Percentiles rank a stretch among this genome's conserved stretches.
phyloP scores from a whole-genome alignment of 1,140 invertebrate species.

The Campoletis sonorensis region DNA sequence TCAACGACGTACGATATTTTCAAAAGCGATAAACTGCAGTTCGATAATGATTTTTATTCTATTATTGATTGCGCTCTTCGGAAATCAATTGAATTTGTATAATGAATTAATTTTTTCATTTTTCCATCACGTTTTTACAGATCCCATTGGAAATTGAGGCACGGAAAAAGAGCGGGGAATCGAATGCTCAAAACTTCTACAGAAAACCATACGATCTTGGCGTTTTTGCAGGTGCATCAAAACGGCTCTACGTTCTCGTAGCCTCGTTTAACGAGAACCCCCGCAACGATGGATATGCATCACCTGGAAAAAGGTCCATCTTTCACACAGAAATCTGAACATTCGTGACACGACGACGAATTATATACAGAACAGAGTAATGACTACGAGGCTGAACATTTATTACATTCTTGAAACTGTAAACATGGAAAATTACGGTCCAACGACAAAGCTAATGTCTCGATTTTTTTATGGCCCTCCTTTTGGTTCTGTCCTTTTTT shows the following conservation, averaged over 20 bases:
- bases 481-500: background rate
- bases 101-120: background rate
- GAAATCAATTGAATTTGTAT: background rate
- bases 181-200: background rate
- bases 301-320: background rate
- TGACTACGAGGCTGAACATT: background rate
- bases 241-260: background rate
- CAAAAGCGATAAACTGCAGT: no score
- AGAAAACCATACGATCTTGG: background rate
- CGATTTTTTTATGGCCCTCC: background rate
- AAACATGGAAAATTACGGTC: slow-evolving; percentile 36
- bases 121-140: no score
- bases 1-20: no score
- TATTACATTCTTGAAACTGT: background rate
- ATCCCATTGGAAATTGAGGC: no score
- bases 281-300: background rate
- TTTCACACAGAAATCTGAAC: background rate
- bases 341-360: background rate
- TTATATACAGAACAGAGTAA: background rate
- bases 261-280: background rate
- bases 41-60: background rate
- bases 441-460: slow-evolving; percentile 16
- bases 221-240: background rate
- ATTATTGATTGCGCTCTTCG: background rate
- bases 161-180: background rate